phyloP scores from a whole-genome alignment of 1,140 invertebrate genomes.

The Drosophila insularis region DNA sequence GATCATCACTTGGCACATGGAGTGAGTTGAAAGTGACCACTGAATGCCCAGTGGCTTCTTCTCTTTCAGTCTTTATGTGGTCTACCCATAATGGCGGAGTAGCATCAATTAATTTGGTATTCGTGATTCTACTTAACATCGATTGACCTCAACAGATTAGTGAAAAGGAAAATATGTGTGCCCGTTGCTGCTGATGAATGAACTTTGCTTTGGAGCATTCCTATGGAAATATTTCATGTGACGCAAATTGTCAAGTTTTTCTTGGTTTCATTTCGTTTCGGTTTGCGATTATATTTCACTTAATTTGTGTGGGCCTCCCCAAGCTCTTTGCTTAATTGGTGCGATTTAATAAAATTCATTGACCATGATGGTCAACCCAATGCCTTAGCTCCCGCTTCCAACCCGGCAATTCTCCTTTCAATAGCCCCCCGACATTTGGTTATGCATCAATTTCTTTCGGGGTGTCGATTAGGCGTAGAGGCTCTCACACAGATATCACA shows the following conservation, averaged over 20 bases:
- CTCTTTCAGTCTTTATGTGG: not conserved
- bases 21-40: conserved; percentile 13
- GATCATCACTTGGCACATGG: conserved; percentile 21
- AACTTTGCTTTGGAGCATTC: conserved; percentile 48
- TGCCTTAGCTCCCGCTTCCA: not conserved
- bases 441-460: conserved; percentile 44
- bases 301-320: conserved; percentile 45
- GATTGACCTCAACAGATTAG: conserved; percentile 82
- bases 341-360: conserved; percentile 82
- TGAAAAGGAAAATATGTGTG: conserved; percentile 32
- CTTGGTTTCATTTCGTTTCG: conserved; percentile 44
- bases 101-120: conserved; percentile 82
- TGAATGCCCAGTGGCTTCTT: conserved; percentile 8
- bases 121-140: conserved; percentile 83
- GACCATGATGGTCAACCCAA: conserved; percentile 53
- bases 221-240: conserved; percentile 32
- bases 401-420: not conserved
- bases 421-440: not conserved
- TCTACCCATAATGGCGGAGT: conserved; percentile 33
- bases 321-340: conserved; percentile 71
- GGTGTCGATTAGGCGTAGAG: conserved; percentile 69
- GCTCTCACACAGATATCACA: conserved; percentile 54
- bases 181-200: conserved; percentile 40
- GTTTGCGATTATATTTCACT: conserved; percentile 50
- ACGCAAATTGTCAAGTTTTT: conserved; percentile 76